phyloP scores from a whole-genome alignment of 2,888 invertebrate species.

The Thymelicus sylvestris region DNA sequence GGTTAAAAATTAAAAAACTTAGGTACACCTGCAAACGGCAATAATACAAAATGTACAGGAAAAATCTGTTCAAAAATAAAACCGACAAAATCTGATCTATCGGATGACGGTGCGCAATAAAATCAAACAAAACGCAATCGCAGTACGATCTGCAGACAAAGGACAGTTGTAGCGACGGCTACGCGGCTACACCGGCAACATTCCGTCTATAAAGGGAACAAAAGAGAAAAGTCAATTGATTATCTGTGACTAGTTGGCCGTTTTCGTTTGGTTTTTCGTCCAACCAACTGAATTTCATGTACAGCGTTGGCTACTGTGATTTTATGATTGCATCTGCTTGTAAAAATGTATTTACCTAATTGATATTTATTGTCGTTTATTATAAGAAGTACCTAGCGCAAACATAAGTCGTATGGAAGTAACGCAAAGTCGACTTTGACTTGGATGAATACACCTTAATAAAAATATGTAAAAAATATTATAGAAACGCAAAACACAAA shows the following conservation, averaged over 20 bases:
- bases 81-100: constrained; percentile 1
- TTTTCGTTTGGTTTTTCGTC: constrained; percentile 10
- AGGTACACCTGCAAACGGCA: no score
- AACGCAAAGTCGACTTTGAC: no score
- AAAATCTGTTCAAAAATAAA: constrained; percentile 11
- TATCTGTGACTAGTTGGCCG: constrained; percentile 9
- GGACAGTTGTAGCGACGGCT: constrained; percentile 1
- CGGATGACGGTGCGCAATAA: constrained; percentile 21
- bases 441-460: no score
- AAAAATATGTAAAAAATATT: no score
- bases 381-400: no score
- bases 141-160: constrained; percentile 14
- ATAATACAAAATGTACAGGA: neutral
- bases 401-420: no score
- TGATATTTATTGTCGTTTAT: no score
- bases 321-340: neutral
- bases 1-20: no score
- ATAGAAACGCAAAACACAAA: no score
- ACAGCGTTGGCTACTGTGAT: neutral
- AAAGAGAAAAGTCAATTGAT: constrained; percentile 18
- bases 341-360: no score
- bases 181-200: neutral
- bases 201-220: constrained; percentile 10
- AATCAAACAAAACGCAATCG: constrained; percentile 20
- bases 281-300: neutral